Base-by-base conservation (phyloP, 2,113 vertebrate species). In the Oryzias woworae region DNA sequence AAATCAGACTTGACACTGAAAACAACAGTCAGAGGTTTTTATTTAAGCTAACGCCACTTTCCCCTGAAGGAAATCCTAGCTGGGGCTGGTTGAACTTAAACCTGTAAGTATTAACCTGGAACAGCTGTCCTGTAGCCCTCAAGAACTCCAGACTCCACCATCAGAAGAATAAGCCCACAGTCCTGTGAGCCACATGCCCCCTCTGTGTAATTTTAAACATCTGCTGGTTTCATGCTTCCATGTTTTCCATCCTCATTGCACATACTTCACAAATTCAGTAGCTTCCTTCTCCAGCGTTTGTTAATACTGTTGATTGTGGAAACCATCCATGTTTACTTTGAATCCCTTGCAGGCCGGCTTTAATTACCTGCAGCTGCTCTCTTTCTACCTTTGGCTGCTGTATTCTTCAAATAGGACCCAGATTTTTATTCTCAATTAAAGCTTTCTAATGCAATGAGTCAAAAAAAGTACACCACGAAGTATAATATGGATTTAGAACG, bases 251-350 rank as follows among this genome's bases (percentile, higher is more conserved):
- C 89, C 91, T 92, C 88, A 85, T 90, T 93, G 93, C 92, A 93
- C 94, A 93, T 96, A 96, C 95, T 96, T 96, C 94, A 94, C 92
- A 95, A 94, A 95, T 95, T 95, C 95, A 93, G 96, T 95, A 97
- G 96, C 96, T 94, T 95, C 95, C 95, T 95, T 94, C 93, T 94
- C 91, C 92, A 93, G 94, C 94, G 94, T 97, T 98, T 96, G 94
- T 94, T 95, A 95, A 96, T 92, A 92, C 92, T 96, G 96, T 95
- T 96, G 94, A 96, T 94, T 94, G 89, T 98, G 96, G 94, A 97
- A 95, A 89, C 92, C 90, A 88, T 95, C 94, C 96, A 96, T 96
- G 95, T 98, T 98, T 96, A 95, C 93, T 95, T 95, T 95, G 92
- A 94, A 94, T 94, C 94, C 91, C 90, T 79, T 92, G 91, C 91